Evolutionary conservation across 2,113 vertebrate genomes (phyloP).

Genomic region (Haemorhous mexicanus): DNA sequence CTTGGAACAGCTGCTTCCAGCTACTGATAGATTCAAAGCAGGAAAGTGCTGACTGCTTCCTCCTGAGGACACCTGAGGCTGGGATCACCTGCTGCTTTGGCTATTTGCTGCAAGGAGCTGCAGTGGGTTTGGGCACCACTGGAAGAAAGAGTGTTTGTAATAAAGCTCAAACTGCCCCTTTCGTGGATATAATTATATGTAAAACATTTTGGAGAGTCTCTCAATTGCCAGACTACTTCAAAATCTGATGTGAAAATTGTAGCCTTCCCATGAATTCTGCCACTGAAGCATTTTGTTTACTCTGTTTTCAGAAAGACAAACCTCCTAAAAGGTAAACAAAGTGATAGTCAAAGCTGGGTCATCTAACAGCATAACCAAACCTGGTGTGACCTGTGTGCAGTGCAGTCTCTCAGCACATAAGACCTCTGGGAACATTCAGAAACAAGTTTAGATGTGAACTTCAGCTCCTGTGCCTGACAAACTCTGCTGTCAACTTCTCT

Average conservation of each 20-base stretch:
- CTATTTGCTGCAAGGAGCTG: background rate
- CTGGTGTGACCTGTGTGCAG: background rate
- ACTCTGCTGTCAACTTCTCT: background rate
- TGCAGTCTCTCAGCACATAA: accelerated
- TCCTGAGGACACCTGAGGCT: background rate
- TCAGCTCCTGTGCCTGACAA: background rate
- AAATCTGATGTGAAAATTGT: background rate
- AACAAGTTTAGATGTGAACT: background rate
- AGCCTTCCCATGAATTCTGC: background rate
- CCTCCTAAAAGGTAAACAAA: background rate
- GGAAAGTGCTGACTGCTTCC: background rate
- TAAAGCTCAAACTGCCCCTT: background rate
- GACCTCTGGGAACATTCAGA: background rate
- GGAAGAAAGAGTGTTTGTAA: background rate
- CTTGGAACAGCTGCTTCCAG: background rate
- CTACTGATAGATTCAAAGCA: accelerated
- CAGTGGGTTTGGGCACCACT: background rate
- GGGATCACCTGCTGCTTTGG: background rate
- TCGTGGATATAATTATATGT: background rate
- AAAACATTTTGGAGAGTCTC: background rate
- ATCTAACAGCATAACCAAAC: background rate
- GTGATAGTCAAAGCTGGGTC: background rate
- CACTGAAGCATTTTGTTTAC: background rate
- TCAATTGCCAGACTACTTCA: background rate
- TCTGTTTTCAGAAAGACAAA: background rate